Evolutionary conservation across 2,888 invertebrate genomes (phyloP), one percentile per base, ranked within the genome.

Genomic region (Chrysolina oricalcia): DNA sequence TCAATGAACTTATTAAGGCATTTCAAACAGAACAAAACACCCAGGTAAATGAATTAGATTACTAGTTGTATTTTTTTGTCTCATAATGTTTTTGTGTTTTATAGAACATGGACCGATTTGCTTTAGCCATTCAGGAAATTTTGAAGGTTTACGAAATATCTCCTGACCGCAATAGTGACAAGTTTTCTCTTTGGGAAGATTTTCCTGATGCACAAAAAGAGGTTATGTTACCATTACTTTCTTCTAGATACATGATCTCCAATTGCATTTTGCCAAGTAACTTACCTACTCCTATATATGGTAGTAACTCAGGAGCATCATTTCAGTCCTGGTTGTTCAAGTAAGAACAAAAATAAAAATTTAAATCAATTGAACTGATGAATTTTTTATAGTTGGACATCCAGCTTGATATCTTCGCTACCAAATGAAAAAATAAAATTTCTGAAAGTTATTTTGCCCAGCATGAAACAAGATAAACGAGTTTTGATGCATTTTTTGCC

Each of bases 51-150:
- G 21, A 67, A 35, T 3, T 35, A 35, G 8, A 35, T 35, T 6
- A 35, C 6, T 8, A 8, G 35, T 35, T 35, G 4, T 35, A 35
- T 8, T 35, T 35, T 35, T 35, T 35, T 27, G 15, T 19, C 72
- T 43, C 43, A 43, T 40, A 48, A 13, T 17, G n/a, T 17, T 50
- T 17, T 17, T 50, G 35, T 35, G 8, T 35, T 50, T 50, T 17
- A 17, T 50, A 93, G 91, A 93, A 93, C 81, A 94, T 95, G 90
- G 95, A 96, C 85, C 92, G 93, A 82, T 95, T 95, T 85, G 94
- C 95, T 0, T 87, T 96, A 75, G 95, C 95, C 0, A 96, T 96
- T 83, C 93, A 96, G 88, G 95, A 95, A 86, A 94, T 95, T 78
- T 87, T 96, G 62, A 93, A 93, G 83, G 90, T 91, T 0, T 94